Evolutionary conservation across 2,113 vertebrate species (phyloP), one percentile per base, ranked within the genome.

Genomic region (Poicephalus meyeri): DNA sequence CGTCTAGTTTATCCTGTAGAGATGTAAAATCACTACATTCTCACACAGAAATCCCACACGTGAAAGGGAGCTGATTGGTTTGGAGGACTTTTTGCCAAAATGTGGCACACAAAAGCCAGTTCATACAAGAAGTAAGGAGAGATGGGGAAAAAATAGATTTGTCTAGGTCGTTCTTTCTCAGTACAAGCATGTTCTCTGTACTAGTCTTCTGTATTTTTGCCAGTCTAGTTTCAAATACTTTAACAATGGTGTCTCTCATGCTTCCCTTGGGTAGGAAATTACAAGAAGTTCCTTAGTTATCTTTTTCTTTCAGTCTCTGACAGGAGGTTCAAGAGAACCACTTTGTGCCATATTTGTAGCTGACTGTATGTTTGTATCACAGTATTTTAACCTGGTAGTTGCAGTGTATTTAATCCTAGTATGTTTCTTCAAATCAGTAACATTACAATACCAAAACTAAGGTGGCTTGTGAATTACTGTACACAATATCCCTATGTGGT

Each of bases 361-460:
- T 76, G 42, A 53, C 26, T 64, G 8, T 79, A 28, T 85, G 53
- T 91, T 82, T 80, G n/a, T 72, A 26, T 88, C 56, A 28, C 68
- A 63, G 3, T 89, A 65, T 87, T 92, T 92, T 95, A 64, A 89
- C 41, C 83, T 89, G 49, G 41, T 82, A 88, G 60, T 39, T 93
- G 52, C 18, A 4, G 20, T 70, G 18, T 77, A 61, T 82, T 76
- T 83, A 80, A 93, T 63, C 23, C 39, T 78, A 42, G 19, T 41
- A 44, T 3, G 20, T 84, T 80, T 89, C 46, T 83, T 83, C 41
- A 56, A 63, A 74, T 80, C 64, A 29, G 50, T 47, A 52, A 71
- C 28, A 16, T 47, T 63, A 28, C 33, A 68, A 44, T 70, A 83
- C 33, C 33, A 50, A 47, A 93, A 78, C 26, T 33, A 86, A 64